A percentile compares a stretch with the other conserved stretches of the same genome.
These are phyloP conservation scores for Tangachromis dhanisi DNA, from an alignment of 2,113 vertebrate species.

Conservation along the genomic window DNA sequence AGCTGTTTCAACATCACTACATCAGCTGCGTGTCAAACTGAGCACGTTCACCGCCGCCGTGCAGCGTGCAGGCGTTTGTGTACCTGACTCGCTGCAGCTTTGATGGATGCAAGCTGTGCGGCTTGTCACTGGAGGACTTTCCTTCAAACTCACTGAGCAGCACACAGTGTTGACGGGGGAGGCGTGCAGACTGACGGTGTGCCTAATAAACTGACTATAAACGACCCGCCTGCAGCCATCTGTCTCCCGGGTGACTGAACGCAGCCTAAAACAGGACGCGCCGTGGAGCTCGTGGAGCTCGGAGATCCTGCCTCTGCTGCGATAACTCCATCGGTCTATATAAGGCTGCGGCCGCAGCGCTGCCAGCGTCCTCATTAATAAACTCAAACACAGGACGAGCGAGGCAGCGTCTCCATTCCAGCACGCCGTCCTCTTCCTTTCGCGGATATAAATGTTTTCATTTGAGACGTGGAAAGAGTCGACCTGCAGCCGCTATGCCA, in stretches of 20 bases:
- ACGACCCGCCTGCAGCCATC: background rate
- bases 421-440: background rate
- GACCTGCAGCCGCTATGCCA: background rate
- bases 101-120: background rate
- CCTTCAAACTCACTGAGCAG: background rate
- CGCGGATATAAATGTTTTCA: background rate
- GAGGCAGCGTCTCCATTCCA: background rate
- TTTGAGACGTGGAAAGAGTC: constrained; percentile 30
- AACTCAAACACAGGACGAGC: background rate
- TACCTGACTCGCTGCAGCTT: background rate
- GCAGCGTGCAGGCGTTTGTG: background rate
- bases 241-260: background rate
- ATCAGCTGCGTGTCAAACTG: accelerated
- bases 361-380: constrained; percentile 7
- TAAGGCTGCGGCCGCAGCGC: background rate
- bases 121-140: background rate
- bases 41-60: background rate
- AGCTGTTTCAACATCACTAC: background rate
- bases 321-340: background rate
- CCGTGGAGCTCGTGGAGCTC: no score
- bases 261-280: background rate
- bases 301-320: background rate
- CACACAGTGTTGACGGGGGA: background rate
- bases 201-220: background rate
- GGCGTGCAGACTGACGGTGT: background rate